Conservation (phyloP, 2,888 invertebrate genomes). For the Papilio demoleus region DNA sequence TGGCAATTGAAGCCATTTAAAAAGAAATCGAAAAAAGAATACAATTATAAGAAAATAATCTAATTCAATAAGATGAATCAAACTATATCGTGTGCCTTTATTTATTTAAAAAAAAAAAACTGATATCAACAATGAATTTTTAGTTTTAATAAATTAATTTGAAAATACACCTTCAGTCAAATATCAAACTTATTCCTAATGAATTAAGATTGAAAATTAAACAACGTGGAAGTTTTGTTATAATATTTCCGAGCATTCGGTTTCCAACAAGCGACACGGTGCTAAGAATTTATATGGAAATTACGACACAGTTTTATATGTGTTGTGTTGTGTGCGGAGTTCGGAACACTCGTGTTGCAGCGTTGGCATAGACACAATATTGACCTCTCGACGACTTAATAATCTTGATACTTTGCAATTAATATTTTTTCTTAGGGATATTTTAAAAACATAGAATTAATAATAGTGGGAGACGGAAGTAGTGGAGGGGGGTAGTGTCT, state of each 20-base stretch:
- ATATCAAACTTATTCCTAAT: neutral
- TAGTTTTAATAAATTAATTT: constrained; percentile 6
- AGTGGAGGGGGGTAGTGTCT: no score
- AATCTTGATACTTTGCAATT: constrained; percentile 49
- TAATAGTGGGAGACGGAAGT: no score
- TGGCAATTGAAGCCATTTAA: no score
- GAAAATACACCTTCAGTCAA: neutral
- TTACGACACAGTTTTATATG: constrained; percentile 27
- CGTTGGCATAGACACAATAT: constrained; percentile 58
- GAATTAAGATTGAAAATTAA: neutral
- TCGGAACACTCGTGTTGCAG: constrained; percentile 44
- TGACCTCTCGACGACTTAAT: constrained; percentile 50
- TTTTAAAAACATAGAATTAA: no score
- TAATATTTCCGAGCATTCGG: constrained; percentile 13
- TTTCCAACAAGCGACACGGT: constrained; percentile 36
- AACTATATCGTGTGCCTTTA: no score
- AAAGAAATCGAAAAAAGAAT: no score
- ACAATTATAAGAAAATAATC: no score
- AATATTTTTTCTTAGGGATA: constrained; percentile 1
- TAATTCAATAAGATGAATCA: no score
- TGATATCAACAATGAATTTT: neutral
- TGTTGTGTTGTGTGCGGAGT: constrained; percentile 26
- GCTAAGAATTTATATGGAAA: neutral
- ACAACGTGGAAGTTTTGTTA: neutral
- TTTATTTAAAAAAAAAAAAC: neutral